Conservation (phyloP, 2,888 invertebrate species). For the Parnassius mnemosyne region DNA sequence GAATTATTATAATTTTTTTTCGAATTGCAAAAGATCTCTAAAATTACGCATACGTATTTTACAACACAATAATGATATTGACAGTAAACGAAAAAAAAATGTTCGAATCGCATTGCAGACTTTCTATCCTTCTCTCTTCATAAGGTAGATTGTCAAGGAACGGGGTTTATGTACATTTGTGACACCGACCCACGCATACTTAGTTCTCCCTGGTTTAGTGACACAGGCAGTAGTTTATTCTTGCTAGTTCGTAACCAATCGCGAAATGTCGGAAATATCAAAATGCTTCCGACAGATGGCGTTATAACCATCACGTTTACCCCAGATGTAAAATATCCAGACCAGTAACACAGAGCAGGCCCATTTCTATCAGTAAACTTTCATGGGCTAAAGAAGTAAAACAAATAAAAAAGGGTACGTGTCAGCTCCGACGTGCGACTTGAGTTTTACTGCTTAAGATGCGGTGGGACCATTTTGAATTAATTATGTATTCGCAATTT, state of each 20-base stretch:
- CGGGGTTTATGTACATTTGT: conserved; percentile 83
- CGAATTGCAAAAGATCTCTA: conserved; percentile 56
- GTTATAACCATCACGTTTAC: no score
- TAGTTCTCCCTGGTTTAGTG: conserved; percentile 81
- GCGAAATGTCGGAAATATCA: conserved; percentile 35
- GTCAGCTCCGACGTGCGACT: no score
- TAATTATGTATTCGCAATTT: no score
- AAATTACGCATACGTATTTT: conserved; percentile 37
- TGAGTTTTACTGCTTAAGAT: no score
- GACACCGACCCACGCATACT: conserved; percentile 84
- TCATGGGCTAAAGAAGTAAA: no score
- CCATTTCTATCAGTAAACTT: no score
- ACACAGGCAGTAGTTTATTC: conserved; percentile 82
- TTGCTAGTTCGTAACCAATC: conserved; percentile 83
- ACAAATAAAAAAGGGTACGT: no score
- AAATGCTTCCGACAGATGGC: no score
- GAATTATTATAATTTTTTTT: conserved; percentile 47
- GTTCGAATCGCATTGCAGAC: conserved; percentile 3
- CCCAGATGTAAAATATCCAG: no score
- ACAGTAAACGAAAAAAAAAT: conserved; percentile 10
- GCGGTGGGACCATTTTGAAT: no score
- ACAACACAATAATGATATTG: conserved; percentile 12
- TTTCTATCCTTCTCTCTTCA: conserved; percentile 34
- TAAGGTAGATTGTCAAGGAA: conserved; percentile 81
- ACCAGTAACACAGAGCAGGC: no score